Evolutionary conservation across 1,140 invertebrate species (phyloP).

Genomic region (Antheraea pernyi): DNA sequence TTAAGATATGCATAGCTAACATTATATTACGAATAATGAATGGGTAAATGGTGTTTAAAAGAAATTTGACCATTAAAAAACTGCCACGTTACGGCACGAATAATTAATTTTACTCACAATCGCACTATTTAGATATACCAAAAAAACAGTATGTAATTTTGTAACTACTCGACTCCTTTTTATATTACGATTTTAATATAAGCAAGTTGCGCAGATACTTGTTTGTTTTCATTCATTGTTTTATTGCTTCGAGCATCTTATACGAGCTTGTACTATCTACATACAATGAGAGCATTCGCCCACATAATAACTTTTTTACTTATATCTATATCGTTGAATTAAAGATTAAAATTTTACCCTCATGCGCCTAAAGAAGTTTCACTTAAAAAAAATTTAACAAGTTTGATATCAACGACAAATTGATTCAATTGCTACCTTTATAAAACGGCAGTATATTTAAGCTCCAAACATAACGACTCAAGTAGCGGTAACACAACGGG

Average conservation of each 20-base stretch:
- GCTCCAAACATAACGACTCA: conserved; percentile 14
- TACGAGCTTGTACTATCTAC: conserved; percentile 22
- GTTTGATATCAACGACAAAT: too few relatives aligned
- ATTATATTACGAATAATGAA: too few relatives aligned
- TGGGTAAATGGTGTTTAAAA: too few relatives aligned
- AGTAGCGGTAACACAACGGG: background rate
- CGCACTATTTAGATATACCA: background rate
- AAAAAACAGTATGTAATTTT: background rate
- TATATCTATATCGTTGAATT: background rate
- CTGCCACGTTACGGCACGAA: too few relatives aligned
- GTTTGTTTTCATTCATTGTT: conserved; percentile 50
- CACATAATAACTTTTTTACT: conserved; percentile 14
- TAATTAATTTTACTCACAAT: too few relatives aligned
- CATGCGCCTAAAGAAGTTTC: too few relatives aligned
- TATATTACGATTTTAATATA: background rate
- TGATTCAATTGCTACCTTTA: too few relatives aligned
- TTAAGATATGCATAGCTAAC: too few relatives aligned
- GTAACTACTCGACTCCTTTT: conserved; percentile 16
- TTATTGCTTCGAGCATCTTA: conserved; percentile 29
- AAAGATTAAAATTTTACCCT: too few relatives aligned
- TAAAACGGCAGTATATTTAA: conserved; percentile 6
- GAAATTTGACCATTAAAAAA: too few relatives aligned
- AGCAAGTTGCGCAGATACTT: conserved; percentile 18
- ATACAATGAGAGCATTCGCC: conserved; percentile 40
- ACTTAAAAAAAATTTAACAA: too few relatives aligned